These are phyloP conservation scores for Halocynthia aurantium DNA, from an alignment of 23 tunicate genomes.

Conservation along the genomic window DNA sequence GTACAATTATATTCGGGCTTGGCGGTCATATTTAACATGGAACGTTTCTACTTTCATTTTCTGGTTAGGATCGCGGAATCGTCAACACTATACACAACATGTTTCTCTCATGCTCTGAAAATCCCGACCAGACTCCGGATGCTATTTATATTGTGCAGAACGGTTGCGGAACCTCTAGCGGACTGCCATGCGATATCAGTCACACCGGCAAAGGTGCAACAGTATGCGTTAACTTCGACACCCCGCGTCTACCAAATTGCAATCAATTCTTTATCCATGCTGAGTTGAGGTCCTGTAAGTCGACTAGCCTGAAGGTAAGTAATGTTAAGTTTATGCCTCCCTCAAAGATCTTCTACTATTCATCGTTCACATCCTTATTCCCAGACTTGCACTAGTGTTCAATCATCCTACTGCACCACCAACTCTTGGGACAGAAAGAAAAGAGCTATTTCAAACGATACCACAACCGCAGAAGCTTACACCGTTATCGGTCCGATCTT, in stretches of 20 bases:
- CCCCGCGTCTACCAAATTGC: constrained; percentile 3
- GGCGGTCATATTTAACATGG: neutral
- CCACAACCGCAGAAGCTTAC: no score
- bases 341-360: no score
- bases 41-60: neutral
- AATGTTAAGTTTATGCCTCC: no score
- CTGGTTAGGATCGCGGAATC: neutral
- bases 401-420: no score
- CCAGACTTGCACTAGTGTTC: no score
- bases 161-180: constrained; percentile 7
- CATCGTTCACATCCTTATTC: no score
- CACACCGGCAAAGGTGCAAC: neutral
- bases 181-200: constrained; percentile 9
- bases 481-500: no score
- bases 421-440: no score
- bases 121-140: no score
- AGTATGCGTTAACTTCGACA: constrained; percentile 19
- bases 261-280: constrained; percentile 24
- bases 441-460: no score
- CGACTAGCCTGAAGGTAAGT: neutral
- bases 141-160: constrained; percentile 6
- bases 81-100: constrained; percentile 2
- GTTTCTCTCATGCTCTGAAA: constrained; percentile 9
- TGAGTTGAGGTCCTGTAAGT: constrained; percentile 8
- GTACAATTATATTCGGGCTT: neutral